Evolutionary conservation across 1,140 invertebrate species (phyloP), one percentile per base, ranked within the genome.

Genomic region (Cyclina sinensis): DNA sequence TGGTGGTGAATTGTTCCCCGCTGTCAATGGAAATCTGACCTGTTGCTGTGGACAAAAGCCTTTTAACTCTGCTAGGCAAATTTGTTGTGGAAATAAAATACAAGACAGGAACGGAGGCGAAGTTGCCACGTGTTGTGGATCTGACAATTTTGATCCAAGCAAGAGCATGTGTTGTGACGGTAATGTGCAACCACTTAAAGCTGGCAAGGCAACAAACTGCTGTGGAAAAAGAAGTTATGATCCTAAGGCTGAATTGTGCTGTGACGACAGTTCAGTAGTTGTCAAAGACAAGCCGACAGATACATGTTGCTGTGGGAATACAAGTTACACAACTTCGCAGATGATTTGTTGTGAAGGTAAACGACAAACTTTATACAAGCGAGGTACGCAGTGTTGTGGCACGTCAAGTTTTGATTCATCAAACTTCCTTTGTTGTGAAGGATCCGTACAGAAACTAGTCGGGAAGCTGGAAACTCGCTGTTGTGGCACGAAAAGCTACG

Each of bases 341-440:
- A 54, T 57, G 65, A 76, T 78, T 43, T 88, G 86, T 76, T 88
- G 86, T 27, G 68, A 74, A 21, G 86, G 54, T 32, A 83, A 74
- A n/a, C 30, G 32, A 30, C 79, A 88, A n/a, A 73, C 86, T 21
- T 54, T 76, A 24, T 88, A 51, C 62, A 73, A 73, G 27, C 35
- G 70, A 46, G 86, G 78, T n/a, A 88, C 79, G 24, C 86, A 88
- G 30, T 88, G 86, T n/a, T 88, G 86, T 57, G 86, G 86, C 11
- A 76, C 32, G 12, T 39, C 68, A 24, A 88, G 86, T 37, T 88
- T 88, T 82, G 80, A 88, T 48, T 76, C 86, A 27, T 74, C 79
- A n/a, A 88, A 88, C 18, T 76, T 62, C 43, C 37, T 88, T 12
- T 88, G 86, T 27, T 88, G 86, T 48, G 86, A 88, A 1, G 86